Evolutionary conservation across 2,888 invertebrate genomes (phyloP).

Genomic region (Agrochola circellaris): DNA sequence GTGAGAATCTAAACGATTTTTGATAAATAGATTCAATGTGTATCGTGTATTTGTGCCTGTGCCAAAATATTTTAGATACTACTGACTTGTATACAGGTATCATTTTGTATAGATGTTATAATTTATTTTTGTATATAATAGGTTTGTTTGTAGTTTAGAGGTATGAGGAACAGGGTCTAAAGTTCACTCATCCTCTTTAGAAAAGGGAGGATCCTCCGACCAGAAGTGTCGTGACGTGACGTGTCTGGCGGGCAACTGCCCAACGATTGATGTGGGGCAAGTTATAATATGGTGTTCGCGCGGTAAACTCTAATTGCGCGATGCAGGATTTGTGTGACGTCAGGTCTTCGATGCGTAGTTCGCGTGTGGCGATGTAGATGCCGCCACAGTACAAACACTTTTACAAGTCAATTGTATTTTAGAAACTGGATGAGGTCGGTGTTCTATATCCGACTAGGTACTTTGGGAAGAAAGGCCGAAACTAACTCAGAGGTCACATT

Average conservation of each 20-base stretch:
- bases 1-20: constrained; percentile 50
- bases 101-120: background rate
- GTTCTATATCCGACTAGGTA: too few species aligned
- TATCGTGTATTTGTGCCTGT: constrained; percentile 46
- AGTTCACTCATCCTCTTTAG: too few species aligned
- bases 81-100: background rate
- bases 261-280: too few species aligned
- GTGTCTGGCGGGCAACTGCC: too few species aligned
- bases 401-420: background rate
- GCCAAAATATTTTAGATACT: constrained; percentile 45
- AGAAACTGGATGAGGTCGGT: background rate
- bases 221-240: too few species aligned
- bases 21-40: constrained; percentile 37
- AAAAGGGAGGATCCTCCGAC: too few species aligned
- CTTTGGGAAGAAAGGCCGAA: background rate
- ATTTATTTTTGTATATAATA: background rate
- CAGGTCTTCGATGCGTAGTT: too few species aligned
- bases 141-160: background rate
- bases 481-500: background rate
- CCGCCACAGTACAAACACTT: background rate
- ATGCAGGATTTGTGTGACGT: too few species aligned
- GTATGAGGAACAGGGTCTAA: too few species aligned
- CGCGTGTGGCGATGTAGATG: too few species aligned
- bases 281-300: too few species aligned
- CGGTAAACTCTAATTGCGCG: too few species aligned